These are phyloP conservation scores for Macaria notata DNA, from an alignment of 2,888 invertebrate species.

Conservation along the genomic window DNA sequence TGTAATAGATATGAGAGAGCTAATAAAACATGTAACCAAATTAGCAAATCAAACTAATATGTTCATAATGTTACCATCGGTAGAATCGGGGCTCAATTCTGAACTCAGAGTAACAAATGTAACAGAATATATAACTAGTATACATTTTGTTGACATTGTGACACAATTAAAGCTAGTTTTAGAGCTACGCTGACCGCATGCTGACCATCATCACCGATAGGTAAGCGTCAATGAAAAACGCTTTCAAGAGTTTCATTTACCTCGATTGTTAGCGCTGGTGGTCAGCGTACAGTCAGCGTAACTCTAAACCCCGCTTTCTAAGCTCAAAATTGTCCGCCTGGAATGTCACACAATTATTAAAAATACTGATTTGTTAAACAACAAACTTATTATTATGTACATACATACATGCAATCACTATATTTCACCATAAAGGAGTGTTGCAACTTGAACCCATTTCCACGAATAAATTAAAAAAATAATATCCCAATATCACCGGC, in stretches of 20 bases:
- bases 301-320: not conserved
- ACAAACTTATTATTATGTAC: conserved; percentile 66
- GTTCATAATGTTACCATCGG: conserved; percentile 47
- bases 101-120: not conserved
- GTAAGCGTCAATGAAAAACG: too few species aligned
- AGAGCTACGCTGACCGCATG: too few species aligned
- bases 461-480: conserved; percentile 48
- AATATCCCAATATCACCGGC: conserved; percentile 42
- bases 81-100: conserved; percentile 53
- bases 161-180: too few species aligned
- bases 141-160: too few species aligned
- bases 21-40: conserved; percentile 44
- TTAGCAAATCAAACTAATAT: conserved; percentile 53
- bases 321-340: conserved; percentile 30
- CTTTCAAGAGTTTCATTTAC: too few species aligned
- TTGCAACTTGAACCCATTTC: conserved; percentile 60
- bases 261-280: too few species aligned
- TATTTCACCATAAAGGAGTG: conserved; percentile 45
- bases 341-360: conserved; percentile 80
- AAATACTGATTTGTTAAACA: conserved; percentile 80
- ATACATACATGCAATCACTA: conserved; percentile 67
- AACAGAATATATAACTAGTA: too few species aligned
- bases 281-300: too few species aligned
- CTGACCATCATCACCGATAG: too few species aligned
- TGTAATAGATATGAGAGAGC: conserved; percentile 54